Evolutionary conservation across 2,888 invertebrate species (phyloP).

Genomic region (Aphidius colemani): DNA sequence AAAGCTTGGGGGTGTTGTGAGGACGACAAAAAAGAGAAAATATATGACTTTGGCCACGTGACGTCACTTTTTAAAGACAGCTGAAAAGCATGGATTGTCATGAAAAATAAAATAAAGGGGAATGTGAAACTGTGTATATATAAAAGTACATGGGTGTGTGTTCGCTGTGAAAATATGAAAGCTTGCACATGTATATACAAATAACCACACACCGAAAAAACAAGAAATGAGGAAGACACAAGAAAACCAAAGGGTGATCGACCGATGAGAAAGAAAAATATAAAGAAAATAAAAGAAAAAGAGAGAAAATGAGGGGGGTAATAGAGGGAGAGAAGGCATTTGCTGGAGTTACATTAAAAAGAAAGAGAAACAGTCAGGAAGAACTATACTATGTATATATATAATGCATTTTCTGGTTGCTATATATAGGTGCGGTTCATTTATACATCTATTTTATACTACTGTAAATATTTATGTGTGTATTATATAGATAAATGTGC

Average conservation of each 20-base stretch:
- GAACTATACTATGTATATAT: slow-evolving; percentile 30
- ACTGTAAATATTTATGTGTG: slow-evolving; percentile 3
- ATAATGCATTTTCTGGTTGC: slow-evolving; percentile 40
- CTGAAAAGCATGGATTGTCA: slow-evolving; percentile 17
- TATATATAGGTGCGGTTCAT: slow-evolving; percentile 39
- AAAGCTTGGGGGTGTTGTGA: neutral
- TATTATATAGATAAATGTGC: neutral
- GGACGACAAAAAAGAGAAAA: slow-evolving; percentile 2
- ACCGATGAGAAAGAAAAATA: slow-evolving; percentile 24
- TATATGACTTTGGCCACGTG: slow-evolving; percentile 6
- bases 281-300: slow-evolving; percentile 26
- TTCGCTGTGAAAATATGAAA: too few relatives aligned
- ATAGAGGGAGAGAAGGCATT: slow-evolving; percentile 19
- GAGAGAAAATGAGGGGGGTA: slow-evolving; percentile 15
- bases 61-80: neutral
- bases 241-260: slow-evolving; percentile 29
- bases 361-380: slow-evolving; percentile 41
- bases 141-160: slow-evolving; percentile 22
- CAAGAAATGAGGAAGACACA: slow-evolving; percentile 1
- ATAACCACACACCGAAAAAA: slow-evolving; percentile 12
- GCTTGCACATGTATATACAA: too few relatives aligned
- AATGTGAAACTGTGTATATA: slow-evolving; percentile 16
- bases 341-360: slow-evolving; percentile 22
- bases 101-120: slow-evolving; percentile 11
- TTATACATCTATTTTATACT: slow-evolving; percentile 29